A percentile compares a stretch with the other conserved stretches of the same genome.
Conservation (phyloP, 2,888 invertebrate species). For the Eumacrocentrus americanus region DNA sequence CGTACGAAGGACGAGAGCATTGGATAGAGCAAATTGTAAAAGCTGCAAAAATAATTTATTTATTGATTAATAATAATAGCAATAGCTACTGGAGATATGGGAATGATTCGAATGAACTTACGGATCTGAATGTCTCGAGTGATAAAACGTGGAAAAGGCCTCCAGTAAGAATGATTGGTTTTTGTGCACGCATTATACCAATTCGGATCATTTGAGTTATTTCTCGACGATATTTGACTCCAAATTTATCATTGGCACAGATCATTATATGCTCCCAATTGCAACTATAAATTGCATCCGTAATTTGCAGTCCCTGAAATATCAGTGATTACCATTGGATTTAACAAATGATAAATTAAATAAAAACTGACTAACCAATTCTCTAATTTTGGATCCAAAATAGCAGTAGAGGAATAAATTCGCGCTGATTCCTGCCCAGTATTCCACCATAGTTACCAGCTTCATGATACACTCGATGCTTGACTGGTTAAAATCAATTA, state of each 20-base stretch:
- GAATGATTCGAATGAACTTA: constrained; percentile 44
- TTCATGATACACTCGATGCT: constrained; percentile 33
- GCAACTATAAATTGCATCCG: constrained; percentile 40
- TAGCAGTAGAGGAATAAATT: constrained; percentile 44
- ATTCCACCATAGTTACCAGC: constrained; percentile 41
- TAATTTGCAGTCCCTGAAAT: constrained; percentile 38
- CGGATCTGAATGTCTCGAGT: constrained; percentile 43
- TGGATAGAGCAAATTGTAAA: constrained; percentile 8
- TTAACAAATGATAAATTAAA: background rate
- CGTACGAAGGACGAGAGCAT: constrained; percentile 10
- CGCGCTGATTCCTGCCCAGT: constrained; percentile 35
- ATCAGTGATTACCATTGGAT: constrained; percentile 24
- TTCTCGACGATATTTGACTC: background rate
- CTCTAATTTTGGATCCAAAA: constrained; percentile 38
- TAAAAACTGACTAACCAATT: constrained; percentile 41
- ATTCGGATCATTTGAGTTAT: constrained; percentile 29
- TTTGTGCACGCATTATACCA: constrained; percentile 39
- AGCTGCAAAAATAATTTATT: background rate
- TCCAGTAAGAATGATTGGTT: constrained; percentile 42
- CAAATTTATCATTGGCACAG: no score
- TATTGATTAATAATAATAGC: constrained; percentile 26
- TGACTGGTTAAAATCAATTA: constrained; percentile 5
- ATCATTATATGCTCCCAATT: constrained; percentile 38
- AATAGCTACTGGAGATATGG: no score
- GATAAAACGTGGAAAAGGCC: constrained; percentile 46